phyloP scores from a whole-genome alignment of 2,797 vertebrate genomes.

The Sparus aurata region DNA sequence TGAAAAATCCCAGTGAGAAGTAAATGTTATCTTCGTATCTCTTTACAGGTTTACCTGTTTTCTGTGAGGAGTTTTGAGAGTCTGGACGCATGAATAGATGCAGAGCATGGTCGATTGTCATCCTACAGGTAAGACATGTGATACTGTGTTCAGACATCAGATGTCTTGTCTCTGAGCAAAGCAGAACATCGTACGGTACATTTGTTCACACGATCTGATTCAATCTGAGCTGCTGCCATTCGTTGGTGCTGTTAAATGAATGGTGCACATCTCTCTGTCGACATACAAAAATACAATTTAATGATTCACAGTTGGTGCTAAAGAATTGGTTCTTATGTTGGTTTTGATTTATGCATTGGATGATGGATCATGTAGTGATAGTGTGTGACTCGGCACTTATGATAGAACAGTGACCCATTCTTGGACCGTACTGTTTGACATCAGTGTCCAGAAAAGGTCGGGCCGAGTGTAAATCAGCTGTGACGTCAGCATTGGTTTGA shows the following conservation, averaged over 20 bases:
- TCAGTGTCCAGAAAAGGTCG: background rate
- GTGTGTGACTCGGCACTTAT: too few species aligned
- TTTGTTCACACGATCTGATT: background rate
- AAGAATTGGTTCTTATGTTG: background rate
- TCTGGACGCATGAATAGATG: slow-evolving; percentile 60
- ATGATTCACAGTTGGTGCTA: background rate
- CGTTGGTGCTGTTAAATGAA: background rate
- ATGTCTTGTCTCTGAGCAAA: background rate
- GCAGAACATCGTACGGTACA: background rate
- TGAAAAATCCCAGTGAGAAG: background rate
- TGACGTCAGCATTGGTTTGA: too few species aligned
- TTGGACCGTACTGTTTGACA: background rate
- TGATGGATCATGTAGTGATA: background rate
- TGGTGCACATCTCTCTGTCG: background rate
- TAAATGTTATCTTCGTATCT: slow-evolving; percentile 39
- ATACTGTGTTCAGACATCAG: background rate
- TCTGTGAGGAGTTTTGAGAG: slow-evolving; percentile 28
- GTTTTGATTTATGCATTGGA: background rate
- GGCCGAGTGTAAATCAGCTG: too few species aligned
- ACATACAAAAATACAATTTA: background rate
- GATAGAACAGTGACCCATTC: background rate
- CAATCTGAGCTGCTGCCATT: background rate
- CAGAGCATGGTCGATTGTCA: slow-evolving; percentile 47
- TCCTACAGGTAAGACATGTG: slow-evolving; percentile 66
- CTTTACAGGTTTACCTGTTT: slow-evolving; percentile 38